Evolutionary conservation across 2,797 vertebrate genomes (phyloP).

Genomic region (Rhinella marina): DNA sequence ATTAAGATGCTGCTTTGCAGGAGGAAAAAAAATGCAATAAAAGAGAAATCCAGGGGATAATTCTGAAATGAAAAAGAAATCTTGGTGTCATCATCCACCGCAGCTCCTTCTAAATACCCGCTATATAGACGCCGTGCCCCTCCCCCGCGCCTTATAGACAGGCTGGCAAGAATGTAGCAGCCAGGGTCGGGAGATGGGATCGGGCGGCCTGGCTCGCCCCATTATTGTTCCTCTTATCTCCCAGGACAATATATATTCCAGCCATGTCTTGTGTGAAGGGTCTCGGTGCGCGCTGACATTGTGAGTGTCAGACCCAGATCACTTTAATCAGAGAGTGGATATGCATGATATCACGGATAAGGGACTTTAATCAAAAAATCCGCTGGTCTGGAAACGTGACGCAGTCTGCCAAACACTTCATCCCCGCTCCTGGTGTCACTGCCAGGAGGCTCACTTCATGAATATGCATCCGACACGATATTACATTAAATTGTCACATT

Average conservation of each 20-base stretch:
- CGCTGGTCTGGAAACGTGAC: conserved; percentile 99
- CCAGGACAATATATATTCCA: conserved; percentile 87
- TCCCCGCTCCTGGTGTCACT: conserved; percentile 81
- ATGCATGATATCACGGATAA: conserved; percentile 99
- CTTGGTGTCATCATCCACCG: conserved; percentile 23
- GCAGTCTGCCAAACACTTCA: conserved; percentile 95
- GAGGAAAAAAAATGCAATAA: conserved; percentile 55
- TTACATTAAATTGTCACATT: conserved; percentile 90
- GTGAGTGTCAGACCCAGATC: conserved; percentile 99
- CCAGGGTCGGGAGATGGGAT: neutral
- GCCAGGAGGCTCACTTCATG: conserved; percentile 86
- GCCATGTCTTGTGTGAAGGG: conserved; percentile 84
- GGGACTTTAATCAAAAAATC: conserved; percentile 99
- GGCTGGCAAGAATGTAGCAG: neutral
- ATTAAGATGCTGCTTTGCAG: conserved; percentile 45
- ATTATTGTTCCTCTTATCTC: conserved; percentile 44
- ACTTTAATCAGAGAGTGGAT: conserved; percentile 99
- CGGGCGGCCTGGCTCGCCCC: conserved; percentile 2
- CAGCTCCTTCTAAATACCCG: conserved; percentile 7
- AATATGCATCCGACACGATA: conserved; percentile 92
- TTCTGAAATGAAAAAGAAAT: conserved; percentile 58
- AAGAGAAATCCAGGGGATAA: conserved; percentile 55
- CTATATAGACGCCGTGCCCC: neutral
- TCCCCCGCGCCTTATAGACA: neutral
- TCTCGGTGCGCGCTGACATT: conserved; percentile 95